Evolutionary conservation across 2,888 invertebrate species (phyloP).

Genomic region (Candidula unifasciata): DNA sequence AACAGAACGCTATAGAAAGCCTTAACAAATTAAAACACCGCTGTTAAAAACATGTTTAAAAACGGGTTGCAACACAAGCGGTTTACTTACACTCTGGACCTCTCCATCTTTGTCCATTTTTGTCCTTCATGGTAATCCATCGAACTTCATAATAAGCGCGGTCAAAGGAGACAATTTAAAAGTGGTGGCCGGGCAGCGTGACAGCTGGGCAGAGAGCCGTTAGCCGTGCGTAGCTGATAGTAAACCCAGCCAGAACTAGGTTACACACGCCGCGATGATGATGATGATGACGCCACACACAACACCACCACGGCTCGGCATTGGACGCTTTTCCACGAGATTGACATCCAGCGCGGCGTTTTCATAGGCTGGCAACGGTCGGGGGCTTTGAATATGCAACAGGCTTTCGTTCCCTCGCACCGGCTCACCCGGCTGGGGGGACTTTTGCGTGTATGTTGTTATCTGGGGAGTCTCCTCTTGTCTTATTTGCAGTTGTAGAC

Average conservation of each 20-base stretch:
- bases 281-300: slow-evolving; percentile 35
- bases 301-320: slow-evolving; percentile 38
- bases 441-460: no score
- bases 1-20: not conserved
- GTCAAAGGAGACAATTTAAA: slow-evolving; percentile 47
- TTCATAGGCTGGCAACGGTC: slow-evolving; percentile 36
- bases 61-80: no score
- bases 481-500: no score
- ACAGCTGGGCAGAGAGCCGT: slow-evolving; percentile 48
- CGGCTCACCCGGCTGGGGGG: slow-evolving; percentile 41
- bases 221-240: slow-evolving; percentile 46
- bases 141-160: slow-evolving; percentile 53
- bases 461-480: no score
- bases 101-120: slow-evolving; percentile 50
- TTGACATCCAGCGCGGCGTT: not conserved
- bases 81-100: slow-evolving; percentile 42
- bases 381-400: slow-evolving; percentile 49
- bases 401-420: slow-evolving; percentile 49
- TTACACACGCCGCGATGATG: slow-evolving; percentile 52
- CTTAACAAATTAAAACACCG: not conserved
- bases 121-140: slow-evolving; percentile 51
- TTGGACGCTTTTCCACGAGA: slow-evolving; percentile 17
- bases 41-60: not conserved
- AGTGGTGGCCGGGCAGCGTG: slow-evolving; percentile 23
- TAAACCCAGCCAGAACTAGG: slow-evolving; percentile 46